A percentile compares a stretch with the other conserved stretches of the same genome.
Evolutionary conservation across 1,140 invertebrate genomes (phyloP).

Genomic region (Drosophila lacteicornis): DNA sequence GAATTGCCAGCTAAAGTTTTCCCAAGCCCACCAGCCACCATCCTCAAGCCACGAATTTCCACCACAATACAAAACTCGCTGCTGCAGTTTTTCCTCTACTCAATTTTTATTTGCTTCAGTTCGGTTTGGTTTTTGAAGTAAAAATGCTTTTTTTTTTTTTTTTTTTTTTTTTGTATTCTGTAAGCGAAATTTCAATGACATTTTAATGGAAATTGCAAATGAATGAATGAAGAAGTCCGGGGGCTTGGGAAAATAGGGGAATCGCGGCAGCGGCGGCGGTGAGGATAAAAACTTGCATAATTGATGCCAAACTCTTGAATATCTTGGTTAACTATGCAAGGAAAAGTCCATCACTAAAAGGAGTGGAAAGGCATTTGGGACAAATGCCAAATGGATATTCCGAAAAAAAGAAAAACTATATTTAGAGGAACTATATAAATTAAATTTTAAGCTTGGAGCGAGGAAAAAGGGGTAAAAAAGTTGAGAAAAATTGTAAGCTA

Average conservation of each 20-base stretch:
- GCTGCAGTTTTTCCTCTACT: conserved; percentile 35
- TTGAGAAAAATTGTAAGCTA: too few species aligned
- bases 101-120: conserved; percentile 38
- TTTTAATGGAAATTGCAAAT: conserved; percentile 76
- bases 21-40: neutral
- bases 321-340: neutral
- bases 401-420: too few species aligned
- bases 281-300: conserved; percentile 37
- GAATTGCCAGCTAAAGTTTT: conserved; percentile 59
- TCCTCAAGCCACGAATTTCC: conserved; percentile 1
- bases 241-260: conserved; percentile 17
- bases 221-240: conserved; percentile 24
- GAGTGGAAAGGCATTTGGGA: neutral
- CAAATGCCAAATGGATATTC: neutral
- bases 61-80: conserved; percentile 58
- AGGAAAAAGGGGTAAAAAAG: too few species aligned
- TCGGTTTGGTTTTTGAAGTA: conserved; percentile 44
- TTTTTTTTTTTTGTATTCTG: conserved; percentile 28
- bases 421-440: too few species aligned
- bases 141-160: conserved; percentile 4
- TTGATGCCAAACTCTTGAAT: conserved; percentile 33
- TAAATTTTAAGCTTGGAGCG: too few species aligned
- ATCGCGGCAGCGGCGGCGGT: neutral
- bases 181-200: conserved; percentile 82
- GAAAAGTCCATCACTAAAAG: neutral